Conservation (phyloP, 2,888 invertebrate species). For the Eristalis intricaria region DNA sequence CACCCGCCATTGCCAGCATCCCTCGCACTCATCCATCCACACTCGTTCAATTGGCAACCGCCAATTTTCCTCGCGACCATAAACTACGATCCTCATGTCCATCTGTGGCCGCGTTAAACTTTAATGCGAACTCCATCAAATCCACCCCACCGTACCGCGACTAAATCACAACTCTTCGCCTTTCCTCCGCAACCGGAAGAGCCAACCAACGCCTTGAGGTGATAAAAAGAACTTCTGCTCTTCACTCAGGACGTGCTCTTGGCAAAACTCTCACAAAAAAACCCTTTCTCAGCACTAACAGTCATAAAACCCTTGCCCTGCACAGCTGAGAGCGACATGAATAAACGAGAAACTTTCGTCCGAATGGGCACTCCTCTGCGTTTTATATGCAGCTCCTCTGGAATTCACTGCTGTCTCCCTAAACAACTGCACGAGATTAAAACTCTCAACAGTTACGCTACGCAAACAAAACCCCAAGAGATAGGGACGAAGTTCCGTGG, state of each 20-base stretch:
- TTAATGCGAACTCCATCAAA: background rate
- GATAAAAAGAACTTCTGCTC: background rate
- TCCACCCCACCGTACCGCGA: background rate
- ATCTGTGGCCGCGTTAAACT: background rate
- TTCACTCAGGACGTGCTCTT: background rate
- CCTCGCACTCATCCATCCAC: background rate
- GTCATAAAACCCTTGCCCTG: background rate
- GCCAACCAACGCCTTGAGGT: background rate
- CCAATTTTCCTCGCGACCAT: background rate
- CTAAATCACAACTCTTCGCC: background rate
- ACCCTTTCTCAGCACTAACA: background rate
- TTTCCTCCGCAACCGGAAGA: too few species aligned
- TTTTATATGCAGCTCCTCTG: background rate
- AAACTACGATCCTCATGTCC: background rate
- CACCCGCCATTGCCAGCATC: background rate
- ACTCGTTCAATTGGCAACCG: background rate
- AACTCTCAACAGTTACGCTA: conserved; percentile 41
- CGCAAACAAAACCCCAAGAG: conserved; percentile 31
- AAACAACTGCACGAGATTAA: conserved; percentile 57
- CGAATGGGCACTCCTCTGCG: background rate
- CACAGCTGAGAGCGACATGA: background rate
- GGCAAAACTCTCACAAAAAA: background rate
- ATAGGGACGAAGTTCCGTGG: conserved; percentile 13
- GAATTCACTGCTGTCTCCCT: conserved; percentile 23
- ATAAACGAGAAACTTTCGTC: background rate